Evolutionary conservation across 2,888 invertebrate species (phyloP), one percentile per base, ranked within the genome.

Genomic region (Leptarthrus brevirostris): DNA sequence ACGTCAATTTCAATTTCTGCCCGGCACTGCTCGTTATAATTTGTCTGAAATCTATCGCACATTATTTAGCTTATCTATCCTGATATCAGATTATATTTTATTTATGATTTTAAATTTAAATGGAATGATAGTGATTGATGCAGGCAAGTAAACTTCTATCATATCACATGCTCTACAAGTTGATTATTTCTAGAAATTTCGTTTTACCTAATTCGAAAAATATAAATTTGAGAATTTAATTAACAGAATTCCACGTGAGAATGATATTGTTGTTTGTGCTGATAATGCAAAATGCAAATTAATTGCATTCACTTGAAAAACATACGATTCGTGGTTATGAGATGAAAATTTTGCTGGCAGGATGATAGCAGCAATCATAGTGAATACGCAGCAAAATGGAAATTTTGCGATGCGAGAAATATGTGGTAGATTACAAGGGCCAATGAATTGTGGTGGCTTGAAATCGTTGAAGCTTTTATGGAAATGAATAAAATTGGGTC

Each of bases 191-290:
- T n/a, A 47, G 66, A 47, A 66, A 66, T 49, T 47, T 24, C 49
- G 16, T 14, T 66, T 24, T 26, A 16, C 66, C 66, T 61, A 18
- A 61, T 61, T 58, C 47, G 34, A 64, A 64, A 14, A 47, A 64
- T 64, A 64, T 64, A 44, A 64, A 64, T 64, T 49, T 49, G 26
- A 49, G 66, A 66, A 66, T 66, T 66, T 66, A 66, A 66, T 66
- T 66, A 66, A 49, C 66, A 49, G 30, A 66, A 66, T 66, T 66
- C 47, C 47, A 26, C 47, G 49, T n/a, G 26, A 24, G 26, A 16
- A 26, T 49, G 26, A 26, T 24, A 8, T 10, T 14, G 14, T 24
- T 26, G 14, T 22, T 3, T 22, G 26, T n/a, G 66, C 66, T 66
- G 66, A 66, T 66, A 66, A 66, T 66, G 66, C 49, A 49, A 66